These are phyloP conservation scores for Trematomus bernacchii DNA, from an alignment of 2,797 vertebrate species.

Conservation along the genomic window DNA sequence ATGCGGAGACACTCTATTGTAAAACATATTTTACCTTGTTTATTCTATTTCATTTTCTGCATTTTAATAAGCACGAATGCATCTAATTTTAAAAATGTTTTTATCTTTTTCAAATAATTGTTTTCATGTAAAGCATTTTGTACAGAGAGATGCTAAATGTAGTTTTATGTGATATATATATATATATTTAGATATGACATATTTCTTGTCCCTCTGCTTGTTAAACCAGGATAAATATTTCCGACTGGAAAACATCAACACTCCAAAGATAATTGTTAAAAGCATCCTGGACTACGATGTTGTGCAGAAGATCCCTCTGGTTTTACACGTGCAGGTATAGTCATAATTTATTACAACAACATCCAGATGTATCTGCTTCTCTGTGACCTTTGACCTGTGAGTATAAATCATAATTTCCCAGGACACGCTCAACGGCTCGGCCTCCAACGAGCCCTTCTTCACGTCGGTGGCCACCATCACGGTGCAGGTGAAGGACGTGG, in stretches of 20 bases:
- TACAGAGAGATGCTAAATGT: background rate
- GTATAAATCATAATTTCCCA: constrained; percentile 32
- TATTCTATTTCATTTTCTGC: background rate
- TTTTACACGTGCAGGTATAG: constrained; percentile 84
- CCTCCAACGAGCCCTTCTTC: constrained; percentile 76
- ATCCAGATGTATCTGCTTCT: fast-evolving
- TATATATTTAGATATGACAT: background rate
- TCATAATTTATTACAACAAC: fast-evolving
- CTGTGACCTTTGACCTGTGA: constrained; percentile 17
- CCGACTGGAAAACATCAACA: constrained; percentile 81
- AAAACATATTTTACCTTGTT: too few relatives aligned
- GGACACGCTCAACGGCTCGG: constrained; percentile 80
- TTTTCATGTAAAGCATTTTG: background rate
- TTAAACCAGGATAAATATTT: constrained; percentile 83
- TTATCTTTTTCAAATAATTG: background rate
- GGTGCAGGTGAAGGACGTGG: constrained; percentile 83
- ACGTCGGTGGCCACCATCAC: constrained; percentile 83
- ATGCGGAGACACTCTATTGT: too few relatives aligned
- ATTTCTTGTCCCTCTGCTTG: background rate
- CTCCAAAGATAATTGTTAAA: constrained; percentile 81
- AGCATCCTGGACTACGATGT: constrained; percentile 84
- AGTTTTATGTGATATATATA: background rate
- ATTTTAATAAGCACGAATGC: background rate
- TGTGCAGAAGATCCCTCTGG: constrained; percentile 82
- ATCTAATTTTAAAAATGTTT: background rate